Percentiles rank a stretch among this genome's conserved stretches.
phyloP scores from a whole-genome alignment of 2,888 invertebrate species.

The Pimpla rufipes region DNA sequence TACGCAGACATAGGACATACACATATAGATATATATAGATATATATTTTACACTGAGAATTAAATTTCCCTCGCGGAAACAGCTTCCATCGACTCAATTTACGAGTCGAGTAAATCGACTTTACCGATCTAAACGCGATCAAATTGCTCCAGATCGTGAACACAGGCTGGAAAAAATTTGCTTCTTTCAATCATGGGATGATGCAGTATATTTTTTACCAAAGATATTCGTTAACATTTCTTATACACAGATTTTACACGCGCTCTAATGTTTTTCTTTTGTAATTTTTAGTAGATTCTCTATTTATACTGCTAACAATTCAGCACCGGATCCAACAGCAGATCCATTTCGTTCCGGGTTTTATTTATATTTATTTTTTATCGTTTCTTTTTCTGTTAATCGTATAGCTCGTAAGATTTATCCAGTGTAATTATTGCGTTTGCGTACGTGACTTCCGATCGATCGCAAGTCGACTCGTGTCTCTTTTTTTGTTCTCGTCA shows the following conservation, averaged over 20 bases:
- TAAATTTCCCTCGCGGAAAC: neutral
- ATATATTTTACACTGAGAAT: conserved; percentile 25
- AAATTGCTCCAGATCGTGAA: conserved; percentile 24
- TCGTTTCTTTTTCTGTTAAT: conserved; percentile 39
- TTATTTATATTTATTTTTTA: too few species aligned
- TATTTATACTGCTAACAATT: conserved; percentile 62
- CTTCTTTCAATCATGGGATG: conserved; percentile 62
- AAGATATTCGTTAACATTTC: conserved; percentile 69
- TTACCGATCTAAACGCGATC: neutral
- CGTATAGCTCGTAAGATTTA: conserved; percentile 55
- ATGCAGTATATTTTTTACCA: conserved; percentile 70
- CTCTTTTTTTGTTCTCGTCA: conserved; percentile 58
- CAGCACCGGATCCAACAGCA: conserved; percentile 30
- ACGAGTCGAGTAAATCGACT: neutral
- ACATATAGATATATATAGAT: conserved; percentile 12
- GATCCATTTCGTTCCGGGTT: conserved; percentile 21
- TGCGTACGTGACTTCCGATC: conserved; percentile 17
- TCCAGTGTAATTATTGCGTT: conserved; percentile 41
- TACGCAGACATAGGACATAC: conserved; percentile 1
- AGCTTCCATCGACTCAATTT: conserved; percentile 18
- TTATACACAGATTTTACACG: conserved; percentile 62
- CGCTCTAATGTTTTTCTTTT: conserved; percentile 46
- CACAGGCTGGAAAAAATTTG: conserved; percentile 64
- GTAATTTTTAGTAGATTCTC: conserved; percentile 36
- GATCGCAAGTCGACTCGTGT: conserved; percentile 49